Conservation (phyloP, 2,888 invertebrate species). For the Stratiomys singularior region DNA sequence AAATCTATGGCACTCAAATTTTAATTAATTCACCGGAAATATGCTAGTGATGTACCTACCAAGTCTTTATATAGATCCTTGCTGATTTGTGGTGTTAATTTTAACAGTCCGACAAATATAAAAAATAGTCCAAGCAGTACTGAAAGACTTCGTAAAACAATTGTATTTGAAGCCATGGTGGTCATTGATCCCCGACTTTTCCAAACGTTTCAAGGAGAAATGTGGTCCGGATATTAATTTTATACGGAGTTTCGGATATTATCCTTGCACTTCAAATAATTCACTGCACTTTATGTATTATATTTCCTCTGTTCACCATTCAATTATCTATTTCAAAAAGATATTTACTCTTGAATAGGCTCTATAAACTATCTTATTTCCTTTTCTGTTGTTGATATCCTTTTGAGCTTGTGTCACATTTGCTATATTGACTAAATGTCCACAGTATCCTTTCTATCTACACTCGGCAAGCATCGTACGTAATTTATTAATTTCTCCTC, state of each 20-base stretch:
- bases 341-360: too few relatives aligned
- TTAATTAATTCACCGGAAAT: too few relatives aligned
- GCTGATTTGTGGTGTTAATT: constrained; percentile 89
- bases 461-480: background rate
- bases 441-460: too few relatives aligned
- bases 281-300: background rate
- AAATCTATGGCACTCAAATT: too few relatives aligned
- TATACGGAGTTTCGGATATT: background rate
- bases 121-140: constrained; percentile 93
- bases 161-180: constrained; percentile 67
- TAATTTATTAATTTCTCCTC: background rate
- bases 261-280: background rate
- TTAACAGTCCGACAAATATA: constrained; percentile 93
- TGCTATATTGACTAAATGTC: too few relatives aligned
- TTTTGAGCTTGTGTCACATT: too few relatives aligned
- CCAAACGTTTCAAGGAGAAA: background rate
- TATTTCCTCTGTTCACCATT: background rate
- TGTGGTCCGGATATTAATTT: background rate
- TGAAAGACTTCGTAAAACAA: constrained; percentile 91
- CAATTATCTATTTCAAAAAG: background rate
- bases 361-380: too few relatives aligned
- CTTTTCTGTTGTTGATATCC: too few relatives aligned
- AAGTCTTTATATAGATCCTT: constrained; percentile 96
- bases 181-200: background rate
- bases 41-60: constrained; percentile 75